Percentiles rank a stretch among this genome's conserved stretches.
Conservation (phyloP, 2,888 invertebrate species). For the Caenorhabditis sulstoni region DNA sequence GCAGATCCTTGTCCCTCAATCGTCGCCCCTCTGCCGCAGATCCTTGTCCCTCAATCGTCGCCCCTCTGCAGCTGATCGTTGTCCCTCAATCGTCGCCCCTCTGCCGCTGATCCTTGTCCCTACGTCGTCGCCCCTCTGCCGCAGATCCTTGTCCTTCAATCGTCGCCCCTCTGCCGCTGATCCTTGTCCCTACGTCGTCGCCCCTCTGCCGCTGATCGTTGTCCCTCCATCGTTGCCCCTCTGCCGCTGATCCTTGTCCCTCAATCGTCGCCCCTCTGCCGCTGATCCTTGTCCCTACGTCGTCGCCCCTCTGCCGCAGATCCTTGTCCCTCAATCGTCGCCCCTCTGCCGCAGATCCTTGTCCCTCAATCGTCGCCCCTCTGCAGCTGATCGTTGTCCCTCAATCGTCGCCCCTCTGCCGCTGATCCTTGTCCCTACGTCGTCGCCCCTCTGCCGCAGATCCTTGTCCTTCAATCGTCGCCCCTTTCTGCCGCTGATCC, state of each 20-base stretch:
- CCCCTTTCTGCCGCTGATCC: too few species aligned
- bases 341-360: neutral
- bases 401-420: neutral
- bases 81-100: slow-evolving; percentile 2
- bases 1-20: neutral
- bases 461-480: too few species aligned
- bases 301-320: neutral
- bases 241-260: neutral
- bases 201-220: neutral
- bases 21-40: neutral
- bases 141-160: neutral
- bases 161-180: neutral
- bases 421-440: neutral
- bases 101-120: neutral
- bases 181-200: neutral
- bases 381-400: neutral
- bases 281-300: neutral
- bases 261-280: slow-evolving; percentile 1
- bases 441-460: neutral
- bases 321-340: neutral
- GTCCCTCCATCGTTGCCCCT: neutral
- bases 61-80: neutral
- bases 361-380: neutral
- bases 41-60: slow-evolving; percentile 5
- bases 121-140: slow-evolving; percentile 1